Evolutionary conservation across 2,888 invertebrate genomes (phyloP), one percentile per base, ranked within the genome.

Genomic region (Phorcus lineatus): DNA sequence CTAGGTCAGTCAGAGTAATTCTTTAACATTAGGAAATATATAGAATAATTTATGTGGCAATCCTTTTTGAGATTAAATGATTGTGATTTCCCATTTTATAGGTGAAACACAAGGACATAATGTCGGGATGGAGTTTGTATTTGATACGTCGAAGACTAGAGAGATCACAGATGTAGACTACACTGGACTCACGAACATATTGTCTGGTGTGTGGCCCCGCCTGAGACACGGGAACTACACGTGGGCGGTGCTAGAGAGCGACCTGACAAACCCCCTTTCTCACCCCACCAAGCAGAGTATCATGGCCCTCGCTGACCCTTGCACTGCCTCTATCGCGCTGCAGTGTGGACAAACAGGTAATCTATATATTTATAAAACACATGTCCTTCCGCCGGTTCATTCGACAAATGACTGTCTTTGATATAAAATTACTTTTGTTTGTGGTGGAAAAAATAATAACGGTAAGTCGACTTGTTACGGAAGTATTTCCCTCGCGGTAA

Each of bases 131-230:
- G 17, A 54, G 47, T 54, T n/a, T 11, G 54, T 36, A n/a, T 52
- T 36, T 47, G 74, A 55, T 57, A 76, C 47, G n/a, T 80, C 79
- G 13, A 31, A 52, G 6, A 28, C 17, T 28, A 82, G 82, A 79
- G 40, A 24, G 7, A 47, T 52, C n/a, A 74, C 22, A 16, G 84
- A 84, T 36, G 74, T 40, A 4, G 84, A 84, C 67, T 86, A 86
- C 78, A 86, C 85, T 9, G 82, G 84, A 2, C 81, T 81, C 77
- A 70, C 52, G 11, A 76, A 84, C 76, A 74, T 84, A 55, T 52
- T 84, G 19, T 82, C 82, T 19, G 84, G 81, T 11, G 84, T 84
- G 52, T 84, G 84, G 84, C 82, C 84, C 17, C 81, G 36, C 0
- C 53, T 84, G n/a, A 57, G 81, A 13, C 79, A 84, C 62, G 16